Percentiles rank a stretch among this genome's conserved stretches.
Evolutionary conservation across 92 coral and sea anemone genomes (phyloP).

Genomic region (Nematostella vectensis): DNA sequence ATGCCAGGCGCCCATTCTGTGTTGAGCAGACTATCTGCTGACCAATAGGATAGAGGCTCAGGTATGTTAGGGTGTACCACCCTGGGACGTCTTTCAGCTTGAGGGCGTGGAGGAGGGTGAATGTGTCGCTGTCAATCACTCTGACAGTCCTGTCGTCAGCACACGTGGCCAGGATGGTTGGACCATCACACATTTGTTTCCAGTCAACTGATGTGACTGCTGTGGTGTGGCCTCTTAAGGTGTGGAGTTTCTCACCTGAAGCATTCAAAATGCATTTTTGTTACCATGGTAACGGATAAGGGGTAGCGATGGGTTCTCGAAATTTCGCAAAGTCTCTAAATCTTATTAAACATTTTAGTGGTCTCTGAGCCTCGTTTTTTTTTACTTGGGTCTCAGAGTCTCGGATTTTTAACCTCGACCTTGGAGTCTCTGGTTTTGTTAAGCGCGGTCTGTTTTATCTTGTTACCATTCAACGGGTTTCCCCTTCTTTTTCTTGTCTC

Average conservation of each 20-base stretch:
- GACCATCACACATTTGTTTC: slow-evolving; percentile 48
- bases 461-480: no score
- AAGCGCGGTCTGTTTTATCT: no score
- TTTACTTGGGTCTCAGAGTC: no score
- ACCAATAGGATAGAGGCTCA: slow-evolving; percentile 58
- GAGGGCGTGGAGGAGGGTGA: slow-evolving; percentile 37
- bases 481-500: no score
- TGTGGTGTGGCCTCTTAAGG: slow-evolving; percentile 73
- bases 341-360: no score
- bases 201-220: slow-evolving; percentile 87
- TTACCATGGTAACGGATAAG: no score
- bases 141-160: slow-evolving; percentile 85
- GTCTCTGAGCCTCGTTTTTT: no score
- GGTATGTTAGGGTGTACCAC: slow-evolving; percentile 79
- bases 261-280: no score
- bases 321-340: no score
- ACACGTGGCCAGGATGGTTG: slow-evolving; percentile 57
- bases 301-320: no score
- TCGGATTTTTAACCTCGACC: no score
- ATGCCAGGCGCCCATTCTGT: slow-evolving; percentile 72
- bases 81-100: slow-evolving; percentile 52
- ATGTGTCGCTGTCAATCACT: slow-evolving; percentile 46
- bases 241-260: slow-evolving; percentile 53
- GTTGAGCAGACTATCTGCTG: slow-evolving; percentile 80
- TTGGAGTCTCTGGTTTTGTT: no score